Base-by-base conservation (phyloP, 2,113 vertebrate species). In the Antigone vipio region DNA sequence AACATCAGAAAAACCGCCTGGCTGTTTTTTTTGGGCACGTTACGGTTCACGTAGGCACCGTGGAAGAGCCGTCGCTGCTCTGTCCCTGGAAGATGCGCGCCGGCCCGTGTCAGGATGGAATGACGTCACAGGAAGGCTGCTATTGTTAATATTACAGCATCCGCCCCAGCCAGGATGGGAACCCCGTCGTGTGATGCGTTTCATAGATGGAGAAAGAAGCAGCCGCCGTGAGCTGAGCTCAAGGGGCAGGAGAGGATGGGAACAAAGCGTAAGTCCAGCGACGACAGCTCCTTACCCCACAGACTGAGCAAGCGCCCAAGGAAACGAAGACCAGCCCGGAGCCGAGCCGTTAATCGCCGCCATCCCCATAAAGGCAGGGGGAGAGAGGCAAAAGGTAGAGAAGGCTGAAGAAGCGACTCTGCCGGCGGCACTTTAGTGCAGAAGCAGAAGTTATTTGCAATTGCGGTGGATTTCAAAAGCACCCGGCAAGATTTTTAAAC, bases 281-380 rank as follows among this genome's bases (percentile, higher is more conserved):
- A 12, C 3, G 2, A 5, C 24, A 4, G 45, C 67, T 50, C 66
- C 34, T 16, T 2, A 30, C 68, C 47, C 67, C 14, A 2, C 4
- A 6, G 35, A 7, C 2, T 4, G 56, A 15, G 24, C 12, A 11
- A 49, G 30, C 2, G 3, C 18, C 30, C 3, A 8, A 52, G 20
- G 47, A 42, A 24, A 7, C 2, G 3, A 10, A 15, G 21, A 5
- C 8, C n/a, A 6, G n/a, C 42, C 16, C 26, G 2, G 26, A 19
- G 21, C 27, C 1, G 44, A 58, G 55, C 56, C 56, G 0, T 30
- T 20, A 26, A n/a, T 5, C 6, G 11, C 50, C 6, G 3, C 68
- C 40, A 4, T 49, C 50, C 29, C 53, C 52, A 0, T 3, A 7
- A 32, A 3, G 9, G 30, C 35, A 2, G 14, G 1, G 6, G 26